Percentiles rank a stretch among this genome's conserved stretches.
These are phyloP conservation scores for Danio albolineatus DNA, from an alignment of 2,797 vertebrate genomes.

Conservation along the genomic window DNA sequence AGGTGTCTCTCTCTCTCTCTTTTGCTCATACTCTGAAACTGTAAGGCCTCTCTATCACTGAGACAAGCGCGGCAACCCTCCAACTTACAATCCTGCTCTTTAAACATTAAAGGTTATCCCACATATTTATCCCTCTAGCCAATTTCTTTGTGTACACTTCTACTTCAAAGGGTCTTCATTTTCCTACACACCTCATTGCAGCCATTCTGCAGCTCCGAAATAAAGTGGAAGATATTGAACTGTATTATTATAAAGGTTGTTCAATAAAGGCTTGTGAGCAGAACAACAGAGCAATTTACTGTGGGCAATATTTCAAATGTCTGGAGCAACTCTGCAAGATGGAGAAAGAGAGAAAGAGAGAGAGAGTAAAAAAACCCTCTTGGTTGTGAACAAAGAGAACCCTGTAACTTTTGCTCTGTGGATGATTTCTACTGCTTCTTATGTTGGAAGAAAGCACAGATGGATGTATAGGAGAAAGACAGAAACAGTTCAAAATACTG, in stretches of 20 bases:
- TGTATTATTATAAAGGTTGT: slow-evolving; percentile 57
- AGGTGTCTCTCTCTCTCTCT: slow-evolving; percentile 25
- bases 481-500: neutral
- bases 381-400: slow-evolving; percentile 54
- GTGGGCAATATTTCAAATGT: slow-evolving; percentile 54
- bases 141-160: slow-evolving; percentile 54
- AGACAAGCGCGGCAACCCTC: slow-evolving; percentile 46
- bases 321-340: slow-evolving; percentile 34
- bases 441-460: neutral
- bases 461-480: neutral
- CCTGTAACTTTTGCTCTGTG: slow-evolving; percentile 37
- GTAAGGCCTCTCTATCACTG: slow-evolving; percentile 44
- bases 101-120: slow-evolving; percentile 62
- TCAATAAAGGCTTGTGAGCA: slow-evolving; percentile 58
- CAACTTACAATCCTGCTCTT: slow-evolving; percentile 58
- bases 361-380: slow-evolving; percentile 27
- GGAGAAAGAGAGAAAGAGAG: neutral
- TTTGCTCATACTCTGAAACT: neutral
- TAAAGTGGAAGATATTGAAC: slow-evolving; percentile 58
- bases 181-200: slow-evolving; percentile 52
- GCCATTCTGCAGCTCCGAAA: slow-evolving; percentile 40
- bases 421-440: slow-evolving; percentile 32
- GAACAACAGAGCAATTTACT: slow-evolving; percentile 64
- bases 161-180: slow-evolving; percentile 59
- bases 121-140: slow-evolving; percentile 60